phyloP scores from a whole-genome alignment of 2,797 vertebrate species.

The Sebastes kiyomatsui region DNA sequence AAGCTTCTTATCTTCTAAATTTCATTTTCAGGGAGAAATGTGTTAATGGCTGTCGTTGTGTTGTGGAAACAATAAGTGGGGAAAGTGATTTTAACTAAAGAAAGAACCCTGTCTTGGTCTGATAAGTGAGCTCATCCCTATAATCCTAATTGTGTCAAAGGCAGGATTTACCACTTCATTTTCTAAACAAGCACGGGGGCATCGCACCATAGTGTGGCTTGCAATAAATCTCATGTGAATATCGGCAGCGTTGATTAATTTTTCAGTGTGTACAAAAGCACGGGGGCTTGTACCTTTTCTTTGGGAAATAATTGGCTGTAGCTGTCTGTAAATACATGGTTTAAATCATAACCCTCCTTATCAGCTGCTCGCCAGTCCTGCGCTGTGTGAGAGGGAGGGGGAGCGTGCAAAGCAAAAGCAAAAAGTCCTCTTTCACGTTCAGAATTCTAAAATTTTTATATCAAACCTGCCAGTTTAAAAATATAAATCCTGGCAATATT shows the following conservation, averaged over 20 bases:
- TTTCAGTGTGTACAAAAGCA: conserved; percentile 50
- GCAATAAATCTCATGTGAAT: conserved; percentile 63
- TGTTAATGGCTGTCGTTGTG: conserved; percentile 51
- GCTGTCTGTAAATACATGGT: conserved; percentile 58
- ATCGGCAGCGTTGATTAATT: conserved; percentile 55
- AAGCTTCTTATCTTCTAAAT: conserved; percentile 72
- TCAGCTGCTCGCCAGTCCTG: conserved; percentile 60
- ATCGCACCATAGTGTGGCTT: conserved; percentile 36
- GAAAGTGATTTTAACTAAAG: conserved; percentile 71
- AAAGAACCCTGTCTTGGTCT: conserved; percentile 63
- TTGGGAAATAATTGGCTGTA: conserved; percentile 62
- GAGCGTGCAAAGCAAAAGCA: background rate
- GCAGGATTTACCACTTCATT: conserved; percentile 73
- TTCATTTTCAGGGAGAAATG: conserved; percentile 67
- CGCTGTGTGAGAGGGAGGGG: background rate
- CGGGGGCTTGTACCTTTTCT: conserved; percentile 44
- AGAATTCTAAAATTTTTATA: conserved; percentile 11
- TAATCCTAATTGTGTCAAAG: conserved; percentile 79
- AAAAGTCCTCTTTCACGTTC: conserved; percentile 6
- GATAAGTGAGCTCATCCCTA: conserved; percentile 78
- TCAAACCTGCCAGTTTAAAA: conserved; percentile 20
- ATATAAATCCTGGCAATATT: conserved; percentile 6
- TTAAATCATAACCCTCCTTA: conserved; percentile 64
- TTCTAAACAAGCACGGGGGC: conserved; percentile 64
- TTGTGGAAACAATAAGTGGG: conserved; percentile 64